Conservation (phyloP, 2,888 invertebrate species). For the Cybosia mesomella region DNA sequence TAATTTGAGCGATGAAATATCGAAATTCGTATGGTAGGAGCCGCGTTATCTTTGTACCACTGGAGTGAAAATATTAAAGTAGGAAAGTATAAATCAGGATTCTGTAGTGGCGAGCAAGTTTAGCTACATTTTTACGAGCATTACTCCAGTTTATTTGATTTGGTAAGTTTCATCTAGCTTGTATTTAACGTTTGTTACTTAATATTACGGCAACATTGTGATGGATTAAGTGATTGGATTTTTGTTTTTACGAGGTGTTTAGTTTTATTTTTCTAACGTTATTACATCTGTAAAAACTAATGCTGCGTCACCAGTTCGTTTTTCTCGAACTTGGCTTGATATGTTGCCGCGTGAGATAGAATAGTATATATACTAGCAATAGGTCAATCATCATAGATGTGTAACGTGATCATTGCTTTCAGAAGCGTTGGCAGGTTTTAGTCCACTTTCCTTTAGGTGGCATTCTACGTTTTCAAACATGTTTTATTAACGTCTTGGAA, state of each 20-base stretch:
- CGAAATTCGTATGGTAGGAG: slow-evolving; percentile 37
- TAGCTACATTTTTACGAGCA: slow-evolving; percentile 59
- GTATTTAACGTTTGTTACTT: slow-evolving; percentile 41
- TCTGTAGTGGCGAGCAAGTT: slow-evolving; percentile 49
- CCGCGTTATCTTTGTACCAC: slow-evolving; percentile 49
- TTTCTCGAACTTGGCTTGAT: not conserved
- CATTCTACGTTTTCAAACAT: no score
- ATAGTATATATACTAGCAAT: not conserved
- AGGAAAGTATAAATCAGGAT: slow-evolving; percentile 60
- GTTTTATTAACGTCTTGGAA: no score
- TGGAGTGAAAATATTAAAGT: slow-evolving; percentile 56
- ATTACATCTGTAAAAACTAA: not conserved
- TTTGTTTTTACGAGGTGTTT: slow-evolving; percentile 16
- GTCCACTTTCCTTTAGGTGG: no score
- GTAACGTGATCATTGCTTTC: no score
- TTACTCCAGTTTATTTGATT: slow-evolving; percentile 51
- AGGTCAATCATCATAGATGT: not conserved
- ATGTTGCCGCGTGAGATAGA: not conserved
- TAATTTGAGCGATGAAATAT: slow-evolving; percentile 27
- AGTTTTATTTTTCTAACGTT: slow-evolving; percentile 1
- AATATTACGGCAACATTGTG: slow-evolving; percentile 40
- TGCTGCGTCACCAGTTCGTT: not conserved
- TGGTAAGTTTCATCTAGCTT: slow-evolving; percentile 33
- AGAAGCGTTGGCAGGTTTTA: no score
- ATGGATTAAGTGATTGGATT: slow-evolving; percentile 32